Conservation (phyloP, 2,113 vertebrate genomes). For the Alouatta palliata region DNA sequence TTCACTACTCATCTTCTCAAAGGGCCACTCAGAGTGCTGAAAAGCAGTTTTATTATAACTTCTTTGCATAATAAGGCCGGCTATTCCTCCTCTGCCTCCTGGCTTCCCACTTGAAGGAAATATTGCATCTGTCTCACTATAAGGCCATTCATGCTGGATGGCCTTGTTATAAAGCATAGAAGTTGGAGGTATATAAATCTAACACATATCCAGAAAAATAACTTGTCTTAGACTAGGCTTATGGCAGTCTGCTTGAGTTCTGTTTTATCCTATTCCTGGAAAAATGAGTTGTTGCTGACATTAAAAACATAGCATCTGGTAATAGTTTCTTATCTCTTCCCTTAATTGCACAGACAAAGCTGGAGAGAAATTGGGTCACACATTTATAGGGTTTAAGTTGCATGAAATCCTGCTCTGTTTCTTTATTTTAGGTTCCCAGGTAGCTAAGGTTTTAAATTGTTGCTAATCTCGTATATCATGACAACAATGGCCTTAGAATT, state of each 20-base stretch:
- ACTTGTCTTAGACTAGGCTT: constrained; percentile 8
- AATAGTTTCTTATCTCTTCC: constrained; percentile 43
- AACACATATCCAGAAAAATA: constrained; percentile 1
- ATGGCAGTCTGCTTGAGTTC: background rate
- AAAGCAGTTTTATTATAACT: constrained; percentile 7
- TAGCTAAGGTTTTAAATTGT: background rate
- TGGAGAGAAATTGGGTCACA: constrained; percentile 35
- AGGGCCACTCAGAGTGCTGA: background rate
- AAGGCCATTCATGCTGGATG: constrained; percentile 43
- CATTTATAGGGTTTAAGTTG: background rate
- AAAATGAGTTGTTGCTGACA: constrained; percentile 37
- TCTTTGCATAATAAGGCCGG: constrained; percentile 53
- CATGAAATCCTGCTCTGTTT: background rate
- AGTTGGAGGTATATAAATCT: constrained; percentile 57
- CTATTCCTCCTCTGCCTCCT: background rate
- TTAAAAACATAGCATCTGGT: constrained; percentile 30
- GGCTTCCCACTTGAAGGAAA: constrained; percentile 63
- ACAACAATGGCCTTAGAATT: background rate
- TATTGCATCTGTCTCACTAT: constrained; percentile 59
- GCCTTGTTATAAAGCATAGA: constrained; percentile 58
- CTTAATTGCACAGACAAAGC: constrained; percentile 50
- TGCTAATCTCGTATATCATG: background rate
- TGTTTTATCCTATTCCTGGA: constrained; percentile 51
- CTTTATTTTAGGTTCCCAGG: background rate
- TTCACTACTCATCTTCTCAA: constrained; percentile 47